These are phyloP conservation scores for Scalopus aquaticus DNA, from an alignment of 2,113 vertebrate species.

Conservation along the genomic window DNA sequence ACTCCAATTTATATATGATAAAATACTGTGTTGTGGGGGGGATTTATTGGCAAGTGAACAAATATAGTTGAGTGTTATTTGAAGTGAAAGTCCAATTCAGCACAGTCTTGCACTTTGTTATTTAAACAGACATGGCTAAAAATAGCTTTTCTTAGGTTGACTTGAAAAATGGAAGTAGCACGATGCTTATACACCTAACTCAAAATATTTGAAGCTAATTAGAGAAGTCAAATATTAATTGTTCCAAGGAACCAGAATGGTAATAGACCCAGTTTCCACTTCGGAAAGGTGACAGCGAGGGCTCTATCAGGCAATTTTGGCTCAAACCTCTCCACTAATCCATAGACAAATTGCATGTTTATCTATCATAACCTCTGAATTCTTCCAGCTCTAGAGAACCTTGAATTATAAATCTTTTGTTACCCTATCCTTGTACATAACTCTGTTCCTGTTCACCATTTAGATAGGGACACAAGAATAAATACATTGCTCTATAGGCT, in stretches of 20 bases:
- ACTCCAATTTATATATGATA: constrained; percentile 10
- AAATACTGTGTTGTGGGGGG: not conserved
- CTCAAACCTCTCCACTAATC: not conserved
- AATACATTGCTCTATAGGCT: not conserved
- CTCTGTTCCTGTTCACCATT: not conserved
- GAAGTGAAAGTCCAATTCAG: not conserved
- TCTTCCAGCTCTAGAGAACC: not conserved
- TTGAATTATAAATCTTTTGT: not conserved
- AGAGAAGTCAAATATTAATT: not conserved
- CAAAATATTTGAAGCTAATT: not conserved
- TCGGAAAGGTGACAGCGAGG: not conserved
- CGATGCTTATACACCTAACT: not conserved
- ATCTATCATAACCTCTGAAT: not conserved
- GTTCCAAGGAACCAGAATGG: not conserved
- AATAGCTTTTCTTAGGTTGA: not conserved
- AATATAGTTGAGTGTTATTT: not conserved
- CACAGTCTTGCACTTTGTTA: not conserved
- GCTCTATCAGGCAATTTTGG: not conserved
- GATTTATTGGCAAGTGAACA: not conserved
- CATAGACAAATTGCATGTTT: not conserved
- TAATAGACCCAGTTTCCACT: not conserved
- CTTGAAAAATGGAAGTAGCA: constrained; percentile 12
- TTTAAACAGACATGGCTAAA: not conserved
- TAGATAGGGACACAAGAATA: not conserved
- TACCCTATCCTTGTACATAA: not conserved